phyloP scores from a whole-genome alignment of 2,888 invertebrate genomes.

The Dryobota labecula region DNA sequence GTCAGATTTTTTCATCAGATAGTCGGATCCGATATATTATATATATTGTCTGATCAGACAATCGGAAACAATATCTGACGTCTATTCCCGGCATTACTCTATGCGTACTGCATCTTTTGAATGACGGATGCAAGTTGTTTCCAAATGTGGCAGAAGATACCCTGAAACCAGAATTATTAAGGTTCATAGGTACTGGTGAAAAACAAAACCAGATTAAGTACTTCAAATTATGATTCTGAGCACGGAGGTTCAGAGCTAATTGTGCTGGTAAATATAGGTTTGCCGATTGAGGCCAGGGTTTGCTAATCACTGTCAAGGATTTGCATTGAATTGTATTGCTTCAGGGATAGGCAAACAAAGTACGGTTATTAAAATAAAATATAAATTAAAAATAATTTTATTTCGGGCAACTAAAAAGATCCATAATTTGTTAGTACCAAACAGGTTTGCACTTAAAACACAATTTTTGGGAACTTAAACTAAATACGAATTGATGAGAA shows the following conservation, averaged over 20 bases:
- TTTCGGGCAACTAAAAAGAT: no score
- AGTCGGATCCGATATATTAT: no score
- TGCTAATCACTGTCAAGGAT: conserved; percentile 1
- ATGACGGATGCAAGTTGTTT: not conserved
- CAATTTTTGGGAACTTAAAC: no score
- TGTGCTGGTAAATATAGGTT: conserved; percentile 13
- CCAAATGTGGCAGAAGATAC: not conserved
- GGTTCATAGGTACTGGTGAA: not conserved
- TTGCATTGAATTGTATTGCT: conserved; percentile 1
- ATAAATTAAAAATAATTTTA: no score
- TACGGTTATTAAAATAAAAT: no score
- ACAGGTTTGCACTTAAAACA: no score
- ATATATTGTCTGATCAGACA: no score
- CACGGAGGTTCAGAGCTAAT: not conserved
- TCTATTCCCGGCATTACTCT: no score
- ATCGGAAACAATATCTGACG: no score
- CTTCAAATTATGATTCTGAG: conserved; percentile 1
- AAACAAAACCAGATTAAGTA: not conserved
- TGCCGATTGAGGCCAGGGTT: conserved; percentile 1
- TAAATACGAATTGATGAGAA: no score
- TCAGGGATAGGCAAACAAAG: not conserved
- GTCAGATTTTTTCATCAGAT: no score
- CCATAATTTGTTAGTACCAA: no score
- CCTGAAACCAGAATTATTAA: not conserved
- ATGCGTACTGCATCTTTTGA: not conserved